A percentile compares a stretch with the other conserved stretches of the same genome.
Conservation (phyloP, 2,888 invertebrate species). For the Laspeyria flexula region DNA sequence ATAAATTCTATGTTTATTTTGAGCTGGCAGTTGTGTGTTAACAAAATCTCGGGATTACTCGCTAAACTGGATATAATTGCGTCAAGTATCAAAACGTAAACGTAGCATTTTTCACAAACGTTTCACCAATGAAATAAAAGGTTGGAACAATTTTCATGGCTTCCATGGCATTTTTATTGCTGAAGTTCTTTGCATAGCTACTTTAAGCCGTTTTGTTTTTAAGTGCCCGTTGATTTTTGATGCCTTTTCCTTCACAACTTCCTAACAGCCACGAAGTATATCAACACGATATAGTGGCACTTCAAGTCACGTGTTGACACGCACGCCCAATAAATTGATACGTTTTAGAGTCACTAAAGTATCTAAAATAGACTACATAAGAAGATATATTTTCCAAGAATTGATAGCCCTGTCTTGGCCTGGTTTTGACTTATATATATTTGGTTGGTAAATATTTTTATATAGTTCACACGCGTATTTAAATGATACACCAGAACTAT, state of each 20-base stretch:
- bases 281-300: background rate
- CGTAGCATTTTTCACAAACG: constrained; percentile 25
- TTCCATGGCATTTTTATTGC: constrained; percentile 3
- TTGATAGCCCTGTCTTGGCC: background rate
- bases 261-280: background rate
- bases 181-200: constrained; percentile 19
- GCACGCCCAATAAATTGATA: background rate
- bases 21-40: constrained; percentile 5
- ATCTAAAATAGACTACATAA: background rate
- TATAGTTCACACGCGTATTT: too few species aligned
- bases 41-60: constrained; percentile 16
- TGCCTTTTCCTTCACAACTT: background rate
- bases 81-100: constrained; percentile 14
- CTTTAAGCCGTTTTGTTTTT: constrained; percentile 21
- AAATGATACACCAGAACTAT: too few species aligned
- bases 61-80: constrained; percentile 12
- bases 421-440: too few species aligned
- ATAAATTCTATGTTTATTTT: constrained; percentile 20
- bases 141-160: constrained; percentile 25
- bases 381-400: background rate
- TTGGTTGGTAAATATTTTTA: too few species aligned
- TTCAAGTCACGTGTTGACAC: background rate
- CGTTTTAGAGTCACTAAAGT: background rate
- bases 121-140: constrained; percentile 28
- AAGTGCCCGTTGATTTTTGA: background rate